These are phyloP conservation scores for Oscheius sp. DNA, from an alignment of 2,888 invertebrate genomes.

Conservation along the genomic window DNA sequence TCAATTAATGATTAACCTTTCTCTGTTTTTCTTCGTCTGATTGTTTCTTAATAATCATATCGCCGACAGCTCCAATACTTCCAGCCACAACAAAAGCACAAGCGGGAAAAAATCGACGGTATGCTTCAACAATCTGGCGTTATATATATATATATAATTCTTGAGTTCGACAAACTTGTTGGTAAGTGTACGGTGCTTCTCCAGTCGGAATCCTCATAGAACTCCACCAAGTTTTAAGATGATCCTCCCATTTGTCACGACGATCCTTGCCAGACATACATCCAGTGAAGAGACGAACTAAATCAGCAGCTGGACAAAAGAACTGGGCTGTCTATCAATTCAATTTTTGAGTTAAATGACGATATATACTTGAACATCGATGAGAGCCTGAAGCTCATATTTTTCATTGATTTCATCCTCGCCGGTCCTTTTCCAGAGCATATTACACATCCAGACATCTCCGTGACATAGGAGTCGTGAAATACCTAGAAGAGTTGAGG, in stretches of 20 bases:
- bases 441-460: conserved; percentile 32
- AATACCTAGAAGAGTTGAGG: background rate
- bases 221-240: background rate
- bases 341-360: background rate
- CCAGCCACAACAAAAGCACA: conserved; percentile 22
- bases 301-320: conserved; percentile 6
- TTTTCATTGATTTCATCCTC: conserved; percentile 1
- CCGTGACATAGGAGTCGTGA: conserved; percentile 18
- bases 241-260: background rate
- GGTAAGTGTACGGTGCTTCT: conserved; percentile 9
- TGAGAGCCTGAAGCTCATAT: conserved; percentile 22
- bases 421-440: conserved; percentile 18
- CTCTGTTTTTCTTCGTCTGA: background rate
- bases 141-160: background rate
- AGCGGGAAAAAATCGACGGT: conserved; percentile 15
- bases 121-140: conserved; percentile 14
- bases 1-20: background rate
- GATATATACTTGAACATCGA: conserved; percentile 19
- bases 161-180: background rate
- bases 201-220: background rate
- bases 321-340: conserved; percentile 22
- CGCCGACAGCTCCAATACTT: conserved; percentile 25
- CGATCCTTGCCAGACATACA: conserved; percentile 7
- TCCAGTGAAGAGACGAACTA: conserved; percentile 26
- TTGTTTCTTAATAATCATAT: conserved; percentile 20